Evolutionary conservation across 2,797 vertebrate genomes (phyloP).

Genomic region (Thamnophis elegans): DNA sequence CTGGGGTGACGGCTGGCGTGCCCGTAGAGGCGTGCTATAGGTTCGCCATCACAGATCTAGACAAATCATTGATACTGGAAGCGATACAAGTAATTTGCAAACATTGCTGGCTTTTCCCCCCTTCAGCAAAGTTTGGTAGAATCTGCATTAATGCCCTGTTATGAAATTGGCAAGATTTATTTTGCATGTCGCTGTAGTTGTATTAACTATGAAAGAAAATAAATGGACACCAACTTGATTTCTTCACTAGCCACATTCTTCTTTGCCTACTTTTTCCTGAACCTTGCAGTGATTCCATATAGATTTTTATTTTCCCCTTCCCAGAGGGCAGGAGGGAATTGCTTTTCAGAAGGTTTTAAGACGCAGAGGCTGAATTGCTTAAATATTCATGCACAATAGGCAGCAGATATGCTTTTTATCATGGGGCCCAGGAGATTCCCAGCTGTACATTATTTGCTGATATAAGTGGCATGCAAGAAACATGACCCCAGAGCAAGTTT

Average conservation of each 20-base stretch:
- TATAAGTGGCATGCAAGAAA: constrained; percentile 41
- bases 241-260: background rate
- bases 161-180: background rate
- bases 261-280: background rate
- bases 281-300: background rate
- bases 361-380: background rate
- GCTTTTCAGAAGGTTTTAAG: background rate
- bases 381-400: background rate
- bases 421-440: constrained; percentile 25
- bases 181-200: background rate
- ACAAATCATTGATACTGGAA: background rate
- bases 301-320: background rate
- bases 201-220: background rate
- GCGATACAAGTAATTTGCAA: background rate
- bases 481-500: constrained; percentile 23
- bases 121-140: background rate
- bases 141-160: background rate
- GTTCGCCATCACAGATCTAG: background rate
- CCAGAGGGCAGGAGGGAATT: background rate
- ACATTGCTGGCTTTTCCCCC: background rate
- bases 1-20: too few species aligned
- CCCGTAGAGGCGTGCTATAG: too few species aligned
- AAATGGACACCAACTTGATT: background rate
- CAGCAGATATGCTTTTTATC: background rate
- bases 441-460: constrained; percentile 37